Percentiles rank a stretch among this genome's conserved stretches.
These are phyloP conservation scores for Tachysurus fulvidraco DNA, from an alignment of 2,113 vertebrate species.

Conservation along the genomic window DNA sequence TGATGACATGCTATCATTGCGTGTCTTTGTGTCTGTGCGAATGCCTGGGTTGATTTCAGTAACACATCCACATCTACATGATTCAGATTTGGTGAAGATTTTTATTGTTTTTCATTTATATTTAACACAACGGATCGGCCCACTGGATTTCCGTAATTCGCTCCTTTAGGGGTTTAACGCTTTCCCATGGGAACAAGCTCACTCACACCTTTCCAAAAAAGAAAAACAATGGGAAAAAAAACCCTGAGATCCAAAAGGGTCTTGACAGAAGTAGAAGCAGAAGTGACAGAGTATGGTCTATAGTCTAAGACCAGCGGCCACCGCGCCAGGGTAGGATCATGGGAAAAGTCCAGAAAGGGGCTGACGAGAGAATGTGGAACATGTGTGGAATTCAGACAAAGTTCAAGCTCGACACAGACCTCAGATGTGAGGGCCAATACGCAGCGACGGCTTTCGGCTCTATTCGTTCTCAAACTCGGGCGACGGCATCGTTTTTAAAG, in stretches of 20 bases:
- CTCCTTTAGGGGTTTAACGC: neutral
- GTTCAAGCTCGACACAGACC: neutral
- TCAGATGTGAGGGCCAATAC: neutral
- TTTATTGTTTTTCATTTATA: neutral
- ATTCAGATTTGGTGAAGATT: neutral
- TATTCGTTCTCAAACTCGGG: neutral
- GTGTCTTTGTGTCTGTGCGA: neutral
- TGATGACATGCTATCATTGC: constrained; percentile 39
- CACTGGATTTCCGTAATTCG: neutral
- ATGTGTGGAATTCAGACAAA: constrained; percentile 42
- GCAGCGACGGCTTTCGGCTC: no score
- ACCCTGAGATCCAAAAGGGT: neutral
- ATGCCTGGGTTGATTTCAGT: neutral
- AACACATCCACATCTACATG: neutral
- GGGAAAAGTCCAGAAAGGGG: constrained; percentile 65
- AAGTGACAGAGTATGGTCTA: constrained; percentile 54
- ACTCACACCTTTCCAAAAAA: constrained; percentile 56
- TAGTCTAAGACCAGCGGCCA: constrained; percentile 68
- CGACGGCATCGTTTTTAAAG: neutral
- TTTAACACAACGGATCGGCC: neutral
- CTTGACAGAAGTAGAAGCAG: no score
- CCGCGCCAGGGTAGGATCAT: constrained; percentile 67
- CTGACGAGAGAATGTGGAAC: constrained; percentile 39
- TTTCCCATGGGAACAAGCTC: constrained; percentile 60
- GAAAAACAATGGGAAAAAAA: neutral